Evolutionary conservation across 2,797 vertebrate genomes (phyloP), one percentile per base, ranked within the genome.

Genomic region (Pipistrellus kuhlii): DNA sequence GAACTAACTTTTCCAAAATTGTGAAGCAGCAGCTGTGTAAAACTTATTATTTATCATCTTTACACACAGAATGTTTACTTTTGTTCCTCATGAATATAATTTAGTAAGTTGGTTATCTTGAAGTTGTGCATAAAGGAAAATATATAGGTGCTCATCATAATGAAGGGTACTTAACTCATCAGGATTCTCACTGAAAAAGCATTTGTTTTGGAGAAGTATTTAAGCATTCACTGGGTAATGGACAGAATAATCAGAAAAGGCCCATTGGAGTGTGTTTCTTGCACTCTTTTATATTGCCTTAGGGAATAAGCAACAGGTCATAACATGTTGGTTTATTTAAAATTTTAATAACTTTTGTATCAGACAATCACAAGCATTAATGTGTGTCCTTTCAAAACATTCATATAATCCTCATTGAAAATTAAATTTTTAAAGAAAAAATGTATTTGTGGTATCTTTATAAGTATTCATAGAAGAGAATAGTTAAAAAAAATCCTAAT

Each of bases 151-250:
- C 14, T 94, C 32, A 73, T 81, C 5, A 2, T 94, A 93, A 80
- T 91, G 89, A 94, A 91, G 35, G 46, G 64, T 88, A 66, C 78
- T 94, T 95, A 93, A 96, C 91, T 91, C 69, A 88, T 96, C 92
- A 95, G 59, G 57, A 91, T 96, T 96, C 84, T 94, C 93, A 95
- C 57, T 85, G 69, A 59, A 96, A 44, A 95, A 91, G 32, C 69
- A 90, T 71, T 97, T 94, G 68, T 87, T 96, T 91, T 94, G 77
- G 68, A 96, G 64, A 94, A 95, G 83, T 93, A n/a, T 76, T 87
- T 95, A 93, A 92, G 25, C 35, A 80, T 88, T 89, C 83, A 90
- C 23, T 68, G 35, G 64, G 72, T 82, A 91, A 94, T 94, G 73
- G 55, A 46, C 13, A 91, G 77, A 93, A 93, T 75, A 94, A 93